Conservation (phyloP, 2,888 invertebrate genomes). For the Axea sp. region DNA sequence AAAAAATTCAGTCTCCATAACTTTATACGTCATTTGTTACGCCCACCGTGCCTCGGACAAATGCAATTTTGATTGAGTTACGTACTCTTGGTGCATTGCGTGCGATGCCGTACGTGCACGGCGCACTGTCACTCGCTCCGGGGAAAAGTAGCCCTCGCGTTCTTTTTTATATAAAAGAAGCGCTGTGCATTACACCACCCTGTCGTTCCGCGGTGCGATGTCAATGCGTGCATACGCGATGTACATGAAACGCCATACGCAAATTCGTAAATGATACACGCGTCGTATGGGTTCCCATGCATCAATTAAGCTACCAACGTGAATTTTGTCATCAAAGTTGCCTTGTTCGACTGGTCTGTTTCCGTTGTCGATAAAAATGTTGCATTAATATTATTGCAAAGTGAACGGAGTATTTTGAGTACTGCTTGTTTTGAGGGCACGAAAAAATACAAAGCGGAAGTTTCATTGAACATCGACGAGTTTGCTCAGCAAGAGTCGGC, state of each 20-base stretch:
- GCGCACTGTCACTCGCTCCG: conserved; percentile 7
- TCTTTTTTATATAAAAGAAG: conserved; percentile 36
- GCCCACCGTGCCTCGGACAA: conserved; percentile 49
- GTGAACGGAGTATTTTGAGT: background rate
- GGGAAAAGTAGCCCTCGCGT: conserved; percentile 39
- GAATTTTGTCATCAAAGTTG: conserved; percentile 12
- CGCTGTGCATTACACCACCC: conserved; percentile 17
- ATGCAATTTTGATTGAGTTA: conserved; percentile 63
- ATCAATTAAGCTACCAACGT: conserved; percentile 15
- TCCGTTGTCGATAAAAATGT: conserved; percentile 25
- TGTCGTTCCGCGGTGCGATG: conserved; percentile 40
- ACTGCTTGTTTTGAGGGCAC: background rate
- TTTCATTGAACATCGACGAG: background rate
- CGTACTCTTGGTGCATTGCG: conserved; percentile 53
- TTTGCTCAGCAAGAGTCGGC: background rate
- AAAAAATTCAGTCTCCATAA: conserved; percentile 69
- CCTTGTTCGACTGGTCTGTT: background rate
- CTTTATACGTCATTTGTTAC: conserved; percentile 55
- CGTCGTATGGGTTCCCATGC: conserved; percentile 19
- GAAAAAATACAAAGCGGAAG: background rate
- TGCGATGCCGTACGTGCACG: conserved; percentile 22
- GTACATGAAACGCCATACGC: conserved; percentile 44
- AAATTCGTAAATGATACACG: conserved; percentile 29
- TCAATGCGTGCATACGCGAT: conserved; percentile 53
- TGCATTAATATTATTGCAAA: background rate